Evolutionary conservation across 2,797 vertebrate species (phyloP).

Genomic region (Valencia hispanica): DNA sequence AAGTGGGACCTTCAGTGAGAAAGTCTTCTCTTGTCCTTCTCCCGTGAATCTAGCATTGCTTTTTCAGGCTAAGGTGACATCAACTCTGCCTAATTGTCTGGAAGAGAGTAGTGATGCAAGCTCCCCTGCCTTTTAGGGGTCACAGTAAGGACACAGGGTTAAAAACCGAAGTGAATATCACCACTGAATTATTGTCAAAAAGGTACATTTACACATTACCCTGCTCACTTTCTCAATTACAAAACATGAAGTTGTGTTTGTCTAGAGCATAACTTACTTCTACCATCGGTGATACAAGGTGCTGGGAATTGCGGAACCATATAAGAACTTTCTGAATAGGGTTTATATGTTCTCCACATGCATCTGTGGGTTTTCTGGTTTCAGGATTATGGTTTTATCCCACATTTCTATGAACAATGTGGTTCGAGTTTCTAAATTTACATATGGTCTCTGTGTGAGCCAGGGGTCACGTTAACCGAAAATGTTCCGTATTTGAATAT

Average conservation of each 20-base stretch:
- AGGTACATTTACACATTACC: neutral
- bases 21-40: conserved; percentile 59
- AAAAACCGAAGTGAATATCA: neutral
- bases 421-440: neutral
- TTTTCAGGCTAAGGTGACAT: conserved; percentile 62
- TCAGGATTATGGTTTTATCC: neutral
- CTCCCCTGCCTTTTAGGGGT: conserved; percentile 20
- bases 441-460: neutral
- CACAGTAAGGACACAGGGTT: neutral
- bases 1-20: conserved; percentile 64
- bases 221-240: neutral
- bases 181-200: neutral
- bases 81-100: conserved; percentile 65
- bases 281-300: neutral
- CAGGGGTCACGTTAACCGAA: too few species aligned
- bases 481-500: too few species aligned
- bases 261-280: neutral
- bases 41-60: conserved; percentile 40
- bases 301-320: neutral
- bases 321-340: neutral
- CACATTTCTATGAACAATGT: neutral
- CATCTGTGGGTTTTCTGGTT: neutral
- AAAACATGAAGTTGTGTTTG: neutral
- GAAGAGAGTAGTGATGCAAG: conserved; percentile 55
- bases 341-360: neutral